Base-by-base conservation (phyloP, 1,140 invertebrate genomes). In the Pachypsylla venusta region DNA sequence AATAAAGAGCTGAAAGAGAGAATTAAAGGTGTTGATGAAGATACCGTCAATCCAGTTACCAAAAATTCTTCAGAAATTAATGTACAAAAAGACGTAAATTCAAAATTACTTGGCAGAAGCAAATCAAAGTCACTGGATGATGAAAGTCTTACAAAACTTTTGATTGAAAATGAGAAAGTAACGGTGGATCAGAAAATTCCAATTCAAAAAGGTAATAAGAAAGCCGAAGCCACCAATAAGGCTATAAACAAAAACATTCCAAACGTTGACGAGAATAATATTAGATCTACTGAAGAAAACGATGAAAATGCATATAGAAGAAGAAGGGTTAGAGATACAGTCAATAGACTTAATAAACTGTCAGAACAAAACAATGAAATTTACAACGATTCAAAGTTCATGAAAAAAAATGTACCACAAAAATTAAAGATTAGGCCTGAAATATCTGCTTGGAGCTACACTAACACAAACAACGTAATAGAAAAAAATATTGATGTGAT, bases 21-120 rank as follows among this genome's bases (percentile, higher is more conserved):
- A 48, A 48, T 48, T n/a, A 48, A 48, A 48, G 42, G n/a, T n/a
- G 42, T 48, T n/a, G 22, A n/a, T 19, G 42, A 48, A 48, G 42
- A 48, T 4, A 48, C 42, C 22, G 42, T 48, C 16, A 48, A 48
- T n/a, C 42, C 42, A 10, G 42, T 48, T 4, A 48, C 42, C 4
- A 48, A 48, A 48, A 48, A 48, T 48, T 48, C 42, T 5, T 48
- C 42, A 4, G 42, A 48, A n/a, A 22, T 48, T 5, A 48, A 48
- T n/a, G 42, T 48, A 5, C 42, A n/a, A 48, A 22, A 48, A n/a
- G 42, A 48, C n/a, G 4, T 22, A 48, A 19, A 19, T 7, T 19
- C 4, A 48, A n/a, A n/a, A n/a, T 48, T 48, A 48, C 16, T 19
- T 19, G 42, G 42, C 22, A 48, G 22, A n/a, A 48, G 42, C 22